These are phyloP conservation scores for Gobionotothen gibberifrons DNA, from an alignment of 2,797 vertebrate genomes.

Conservation along the genomic window DNA sequence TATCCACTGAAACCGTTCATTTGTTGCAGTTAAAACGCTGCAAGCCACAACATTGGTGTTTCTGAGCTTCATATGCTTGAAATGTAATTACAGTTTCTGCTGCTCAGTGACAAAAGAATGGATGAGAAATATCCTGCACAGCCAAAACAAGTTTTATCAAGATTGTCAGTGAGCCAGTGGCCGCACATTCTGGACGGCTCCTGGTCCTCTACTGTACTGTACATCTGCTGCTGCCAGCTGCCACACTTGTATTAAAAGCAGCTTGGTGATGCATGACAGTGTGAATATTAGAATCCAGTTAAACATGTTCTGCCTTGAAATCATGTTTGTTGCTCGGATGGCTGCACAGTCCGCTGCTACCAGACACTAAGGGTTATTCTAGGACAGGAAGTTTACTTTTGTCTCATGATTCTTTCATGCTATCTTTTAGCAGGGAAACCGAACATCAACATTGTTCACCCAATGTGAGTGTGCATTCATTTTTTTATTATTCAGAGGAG, in stretches of 20 bases:
- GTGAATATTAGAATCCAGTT: constrained; percentile 44
- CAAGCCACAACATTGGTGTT: constrained; percentile 55
- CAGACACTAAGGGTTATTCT: constrained; percentile 30
- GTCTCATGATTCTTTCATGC: constrained; percentile 44
- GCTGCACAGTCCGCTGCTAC: constrained; percentile 18
- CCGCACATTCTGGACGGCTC: constrained; percentile 20
- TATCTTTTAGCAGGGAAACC: constrained; percentile 36
- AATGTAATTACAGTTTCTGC: constrained; percentile 68
- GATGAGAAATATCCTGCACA: constrained; percentile 71
- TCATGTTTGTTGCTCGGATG: constrained; percentile 33
- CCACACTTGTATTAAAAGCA: constrained; percentile 41
- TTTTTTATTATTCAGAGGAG: constrained; percentile 56
- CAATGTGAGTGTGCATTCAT: constrained; percentile 46
- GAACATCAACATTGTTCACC: constrained; percentile 58
- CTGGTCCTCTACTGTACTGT: constrained; percentile 34
- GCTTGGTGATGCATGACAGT: constrained; percentile 55
- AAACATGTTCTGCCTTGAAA: constrained; percentile 45
- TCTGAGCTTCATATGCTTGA: constrained; percentile 38
- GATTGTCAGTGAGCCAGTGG: constrained; percentile 63
- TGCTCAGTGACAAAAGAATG: constrained; percentile 68
- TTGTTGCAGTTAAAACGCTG: constrained; percentile 49
- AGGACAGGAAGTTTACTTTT: constrained; percentile 47
- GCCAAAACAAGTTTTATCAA: constrained; percentile 63
- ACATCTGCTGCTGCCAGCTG: constrained; percentile 65
- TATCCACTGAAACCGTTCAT: constrained; percentile 60